Evolutionary conservation across 2,888 invertebrate species (phyloP).

Genomic region (Hermaeophaga mercurialis): DNA sequence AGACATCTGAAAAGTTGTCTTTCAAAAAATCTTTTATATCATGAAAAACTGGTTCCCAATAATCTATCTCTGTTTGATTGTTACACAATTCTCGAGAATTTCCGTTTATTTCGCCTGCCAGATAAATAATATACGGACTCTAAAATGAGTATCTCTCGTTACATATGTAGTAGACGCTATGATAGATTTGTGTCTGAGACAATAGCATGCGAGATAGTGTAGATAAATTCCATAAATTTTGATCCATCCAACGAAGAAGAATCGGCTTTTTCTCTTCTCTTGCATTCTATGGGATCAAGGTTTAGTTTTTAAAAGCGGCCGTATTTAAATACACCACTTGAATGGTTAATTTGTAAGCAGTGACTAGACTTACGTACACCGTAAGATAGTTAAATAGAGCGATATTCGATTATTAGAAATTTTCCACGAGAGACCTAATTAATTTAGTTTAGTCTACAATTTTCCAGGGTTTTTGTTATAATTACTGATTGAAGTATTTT

Average conservation of each 20-base stretch:
- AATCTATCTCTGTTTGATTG: background rate
- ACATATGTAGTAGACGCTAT: conserved; percentile 32
- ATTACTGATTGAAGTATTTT: too few species aligned
- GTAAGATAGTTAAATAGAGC: too few species aligned
- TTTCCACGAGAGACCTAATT: too few species aligned
- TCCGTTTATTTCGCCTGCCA: conserved; percentile 8
- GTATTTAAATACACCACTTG: conserved; percentile 31
- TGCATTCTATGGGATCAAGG: conserved; percentile 27
- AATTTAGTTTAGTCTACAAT: too few species aligned
- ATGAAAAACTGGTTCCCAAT: too few species aligned
- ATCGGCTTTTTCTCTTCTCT: conserved; percentile 16
- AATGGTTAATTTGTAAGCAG: conserved; percentile 26
- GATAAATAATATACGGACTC: conserved; percentile 16
- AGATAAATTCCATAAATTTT: conserved; percentile 32
- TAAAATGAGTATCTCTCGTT: conserved; percentile 25
- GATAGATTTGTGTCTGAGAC: conserved; percentile 33
- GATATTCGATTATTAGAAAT: too few species aligned
- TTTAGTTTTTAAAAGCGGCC: conserved; percentile 27
- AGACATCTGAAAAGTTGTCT: too few species aligned
- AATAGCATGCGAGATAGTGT: conserved; percentile 29
- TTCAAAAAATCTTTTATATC: too few species aligned
- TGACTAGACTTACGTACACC: conserved; percentile 5
- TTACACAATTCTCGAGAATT: background rate
- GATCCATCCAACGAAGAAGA: conserved; percentile 16
- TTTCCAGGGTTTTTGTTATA: too few species aligned